Base-by-base conservation (phyloP, 2,113 vertebrate species). In the Danionella cerebrum region DNA sequence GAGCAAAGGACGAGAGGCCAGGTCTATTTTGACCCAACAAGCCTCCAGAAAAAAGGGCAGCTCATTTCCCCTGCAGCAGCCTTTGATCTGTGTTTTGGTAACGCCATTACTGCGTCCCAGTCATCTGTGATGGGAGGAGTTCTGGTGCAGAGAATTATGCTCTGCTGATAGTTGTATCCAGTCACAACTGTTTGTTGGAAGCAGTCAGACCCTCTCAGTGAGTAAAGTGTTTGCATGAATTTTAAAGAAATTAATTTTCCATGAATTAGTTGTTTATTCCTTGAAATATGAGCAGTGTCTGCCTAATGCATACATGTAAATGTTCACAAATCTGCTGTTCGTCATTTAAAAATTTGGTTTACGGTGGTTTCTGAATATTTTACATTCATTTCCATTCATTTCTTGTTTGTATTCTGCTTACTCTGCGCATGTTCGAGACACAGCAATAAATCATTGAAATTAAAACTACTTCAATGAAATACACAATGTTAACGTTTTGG, bases 51-150 rank as follows among this genome's bases (percentile, higher is more conserved):
- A 21, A 25, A 13, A 10, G 2, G 33, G 27, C 48, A 62, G 25
- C 36, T 52, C 39, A 60, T 52, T 58, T n/a, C 45, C 29, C 47
- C 58, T 67, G 44, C 41, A 55, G 65, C 33, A 45, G 67, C 72
- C 76, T 79, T 78, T 79, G 73, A 76, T 69, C 71, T 76, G 47
- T 36, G 70, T 74, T 74, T 59, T 50, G 33, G 58, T 74, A 73
- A 74, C 64, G 66, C 42, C 54, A 51, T 53, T 48, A 51, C 36
- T 58, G 39, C 64, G 58, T 74, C 64, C 25, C 41, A 55, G 66
- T 64, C 60, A 45, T 58, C 42, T 72, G 69, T 58, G 65, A 22
- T 57, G 53, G 75, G 60, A 62, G 75, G 67, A 60, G 71, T 39
- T 58, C 35, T 57, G 50, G 29, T 13, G 16, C 31, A 44, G 27